These are phyloP conservation scores for Meloidogyne hapla DNA, from an alignment of 1,140 invertebrate species.

Conservation along the genomic window DNA sequence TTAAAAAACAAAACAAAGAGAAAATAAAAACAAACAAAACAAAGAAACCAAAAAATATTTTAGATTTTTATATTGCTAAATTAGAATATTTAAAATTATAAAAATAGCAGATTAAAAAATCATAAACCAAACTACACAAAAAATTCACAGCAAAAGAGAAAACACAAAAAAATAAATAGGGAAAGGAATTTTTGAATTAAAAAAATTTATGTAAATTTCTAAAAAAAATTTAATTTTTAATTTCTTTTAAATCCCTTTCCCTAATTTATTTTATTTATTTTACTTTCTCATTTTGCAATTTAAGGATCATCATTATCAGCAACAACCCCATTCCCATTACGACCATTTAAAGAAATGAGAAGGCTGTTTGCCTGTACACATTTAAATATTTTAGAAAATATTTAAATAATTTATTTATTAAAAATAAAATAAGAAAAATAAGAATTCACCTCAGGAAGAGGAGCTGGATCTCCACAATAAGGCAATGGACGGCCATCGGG, in stretches of 20 bases:
- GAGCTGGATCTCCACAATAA: conserved; percentile 72
- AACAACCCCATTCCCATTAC: neutral
- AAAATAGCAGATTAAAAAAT: too few species aligned
- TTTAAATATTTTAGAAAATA: neutral
- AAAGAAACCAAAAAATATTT: too few species aligned
- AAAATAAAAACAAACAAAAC: too few species aligned
- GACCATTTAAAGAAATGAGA: neutral
- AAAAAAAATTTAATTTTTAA: too few species aligned
- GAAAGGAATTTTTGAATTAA: neutral
- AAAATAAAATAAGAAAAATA: neutral
- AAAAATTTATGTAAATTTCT: too few species aligned
- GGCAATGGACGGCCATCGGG: conserved; percentile 86
- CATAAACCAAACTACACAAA: neutral
- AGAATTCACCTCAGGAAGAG: neutral
- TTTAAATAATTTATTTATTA: neutral
- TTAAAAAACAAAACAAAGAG: neutral
- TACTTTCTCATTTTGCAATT: neutral
- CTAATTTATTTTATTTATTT: neutral
- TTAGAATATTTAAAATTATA: too few species aligned
- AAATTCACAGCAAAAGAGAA: neutral
- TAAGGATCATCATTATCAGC: neutral
- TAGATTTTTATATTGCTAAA: too few species aligned
- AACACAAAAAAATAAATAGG: neutral
- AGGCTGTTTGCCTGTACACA: neutral
- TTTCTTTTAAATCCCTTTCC: too few species aligned